phyloP scores from a whole-genome alignment of 2,888 invertebrate genomes.

The Liposcelis brunnea region DNA sequence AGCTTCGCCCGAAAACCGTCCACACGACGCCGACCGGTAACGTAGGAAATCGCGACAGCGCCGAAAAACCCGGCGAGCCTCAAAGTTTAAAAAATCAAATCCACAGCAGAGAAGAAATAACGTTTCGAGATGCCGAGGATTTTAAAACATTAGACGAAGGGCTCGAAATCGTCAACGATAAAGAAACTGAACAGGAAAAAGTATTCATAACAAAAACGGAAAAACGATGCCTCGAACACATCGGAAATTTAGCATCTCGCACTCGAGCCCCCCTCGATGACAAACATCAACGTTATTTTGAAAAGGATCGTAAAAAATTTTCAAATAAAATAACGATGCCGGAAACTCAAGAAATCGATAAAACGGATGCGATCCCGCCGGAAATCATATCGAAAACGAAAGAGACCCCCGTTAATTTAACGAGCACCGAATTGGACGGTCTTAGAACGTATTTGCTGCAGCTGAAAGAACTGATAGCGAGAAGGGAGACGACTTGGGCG shows the following conservation, averaged over 20 bases:
- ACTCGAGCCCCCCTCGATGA: neutral
- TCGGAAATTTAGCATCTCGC: neutral
- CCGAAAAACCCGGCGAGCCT: too few relatives aligned
- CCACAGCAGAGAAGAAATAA: neutral
- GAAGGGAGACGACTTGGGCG: slow-evolving; percentile 2
- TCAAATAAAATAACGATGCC: neutral
- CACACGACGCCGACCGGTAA: too few relatives aligned
- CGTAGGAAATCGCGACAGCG: too few relatives aligned
- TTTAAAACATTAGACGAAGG: slow-evolving; percentile 1
- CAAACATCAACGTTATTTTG: neutral
- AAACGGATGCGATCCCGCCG: neutral
- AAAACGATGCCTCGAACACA: slow-evolving; percentile 1
- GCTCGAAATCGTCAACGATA: neutral
- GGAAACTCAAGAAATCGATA: neutral
- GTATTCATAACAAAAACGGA: slow-evolving; percentile 1
- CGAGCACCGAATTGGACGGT: neutral
- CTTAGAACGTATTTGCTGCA: neutral
- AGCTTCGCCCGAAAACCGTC: too few relatives aligned
- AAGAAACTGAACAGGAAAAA: neutral
- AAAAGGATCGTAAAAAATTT: slow-evolving; percentile 5
- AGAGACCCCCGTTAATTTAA: neutral
- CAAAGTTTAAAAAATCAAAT: too few relatives aligned
- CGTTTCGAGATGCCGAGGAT: neutral
- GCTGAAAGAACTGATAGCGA: slow-evolving; percentile 1
- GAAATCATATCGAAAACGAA: neutral